Evolutionary conservation across 1,140 invertebrate genomes (phyloP).

Genomic region (Pogonomyrmex barbatus): DNA sequence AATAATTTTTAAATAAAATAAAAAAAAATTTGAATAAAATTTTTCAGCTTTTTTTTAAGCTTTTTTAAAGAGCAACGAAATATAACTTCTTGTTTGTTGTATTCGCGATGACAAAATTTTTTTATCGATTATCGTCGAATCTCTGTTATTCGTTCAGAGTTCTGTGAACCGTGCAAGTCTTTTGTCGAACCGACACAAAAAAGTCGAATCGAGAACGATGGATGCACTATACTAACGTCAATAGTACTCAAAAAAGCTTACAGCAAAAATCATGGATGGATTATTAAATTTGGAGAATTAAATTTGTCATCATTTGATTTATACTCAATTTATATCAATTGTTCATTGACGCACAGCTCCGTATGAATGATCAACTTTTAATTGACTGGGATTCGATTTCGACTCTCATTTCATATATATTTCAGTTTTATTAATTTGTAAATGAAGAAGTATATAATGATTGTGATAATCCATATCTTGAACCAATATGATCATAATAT

Average conservation of each 20-base stretch:
- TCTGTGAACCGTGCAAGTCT: conserved; percentile 2
- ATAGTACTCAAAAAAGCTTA: neutral
- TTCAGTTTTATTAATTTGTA: too few relatives aligned
- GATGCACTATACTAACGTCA: neutral
- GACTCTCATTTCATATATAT: too few relatives aligned
- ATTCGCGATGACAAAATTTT: neutral
- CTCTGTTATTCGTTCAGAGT: conserved; percentile 20
- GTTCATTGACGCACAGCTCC: neutral
- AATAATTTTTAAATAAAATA: neutral
- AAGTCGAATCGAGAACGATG: conserved; percentile 5
- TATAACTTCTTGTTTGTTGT: neutral
- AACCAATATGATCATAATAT: too few relatives aligned
- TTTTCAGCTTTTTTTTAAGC: neutral
- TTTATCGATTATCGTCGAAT: conserved; percentile 17
- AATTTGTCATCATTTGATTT: neutral
- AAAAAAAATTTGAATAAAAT: neutral
- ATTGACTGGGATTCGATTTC: too few relatives aligned
- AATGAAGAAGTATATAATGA: too few relatives aligned
- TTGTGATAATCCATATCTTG: too few relatives aligned
- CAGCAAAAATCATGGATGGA: neutral
- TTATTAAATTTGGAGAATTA: conserved; percentile 13
- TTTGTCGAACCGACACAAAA: conserved; percentile 5
- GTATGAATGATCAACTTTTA: too few relatives aligned
- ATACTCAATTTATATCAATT: neutral
- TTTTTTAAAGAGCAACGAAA: neutral